Evolutionary conservation across 2,113 vertebrate species (phyloP).

Genomic region (Mustelus asterias): DNA sequence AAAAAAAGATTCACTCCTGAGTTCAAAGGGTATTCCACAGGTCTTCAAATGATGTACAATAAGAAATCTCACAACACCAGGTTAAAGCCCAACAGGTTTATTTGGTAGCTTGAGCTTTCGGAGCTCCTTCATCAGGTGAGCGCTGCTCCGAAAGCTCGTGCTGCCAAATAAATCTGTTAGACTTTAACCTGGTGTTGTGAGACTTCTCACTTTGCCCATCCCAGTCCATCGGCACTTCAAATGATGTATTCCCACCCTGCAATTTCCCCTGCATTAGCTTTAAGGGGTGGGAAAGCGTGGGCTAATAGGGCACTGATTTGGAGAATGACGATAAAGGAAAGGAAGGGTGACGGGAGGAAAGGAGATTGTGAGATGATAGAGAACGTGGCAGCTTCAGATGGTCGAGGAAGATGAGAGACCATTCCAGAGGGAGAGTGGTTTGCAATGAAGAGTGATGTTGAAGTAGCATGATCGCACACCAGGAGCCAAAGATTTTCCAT

Average conservation of each 20-base stretch:
- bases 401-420: neutral
- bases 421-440: neutral
- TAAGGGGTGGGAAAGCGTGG: neutral
- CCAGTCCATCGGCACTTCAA: neutral
- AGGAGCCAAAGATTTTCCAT: neutral
- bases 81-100: too few species aligned
- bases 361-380: neutral
- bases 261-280: neutral
- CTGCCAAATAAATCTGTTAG: too few species aligned
- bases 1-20: neutral
- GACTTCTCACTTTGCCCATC: too few species aligned
- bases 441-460: neutral
- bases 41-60: neutral
- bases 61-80: too few species aligned
- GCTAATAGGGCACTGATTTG: neutral
- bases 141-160: too few species aligned
- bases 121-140: too few species aligned
- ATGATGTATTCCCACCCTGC: neutral
- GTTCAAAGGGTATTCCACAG: neutral
- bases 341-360: neutral
- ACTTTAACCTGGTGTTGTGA: too few species aligned
- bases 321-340: neutral
- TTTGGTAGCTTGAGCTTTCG: too few species aligned
- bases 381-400: neutral
- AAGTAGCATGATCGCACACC: neutral